A percentile compares a stretch with the other conserved stretches of the same genome.
Evolutionary conservation across 2,113 vertebrate genomes (phyloP).

Genomic region (Lasiurus borealis): DNA sequence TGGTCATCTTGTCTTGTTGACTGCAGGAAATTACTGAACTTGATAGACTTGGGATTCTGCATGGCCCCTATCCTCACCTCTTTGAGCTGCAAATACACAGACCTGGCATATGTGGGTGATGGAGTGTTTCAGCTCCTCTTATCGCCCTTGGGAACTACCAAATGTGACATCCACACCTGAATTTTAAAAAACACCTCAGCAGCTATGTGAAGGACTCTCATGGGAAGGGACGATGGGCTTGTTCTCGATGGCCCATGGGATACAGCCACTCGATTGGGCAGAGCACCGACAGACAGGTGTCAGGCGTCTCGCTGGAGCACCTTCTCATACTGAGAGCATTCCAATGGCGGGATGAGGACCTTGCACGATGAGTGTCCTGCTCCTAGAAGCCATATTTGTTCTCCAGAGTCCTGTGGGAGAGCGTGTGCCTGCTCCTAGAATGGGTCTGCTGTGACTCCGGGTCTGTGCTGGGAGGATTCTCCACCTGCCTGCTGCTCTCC

Average conservation of each 20-base stretch:
- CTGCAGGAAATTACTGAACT: neutral
- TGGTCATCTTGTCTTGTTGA: neutral
- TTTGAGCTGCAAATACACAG: neutral
- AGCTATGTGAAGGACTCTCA: neutral
- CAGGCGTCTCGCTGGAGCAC: no score
- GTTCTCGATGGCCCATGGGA: neutral
- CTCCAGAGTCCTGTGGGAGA: neutral
- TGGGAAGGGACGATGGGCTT: neutral
- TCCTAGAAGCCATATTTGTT: neutral
- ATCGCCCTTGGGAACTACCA: neutral
- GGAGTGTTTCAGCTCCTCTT: no score
- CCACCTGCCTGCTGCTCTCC: neutral
- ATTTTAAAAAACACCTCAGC: no score
- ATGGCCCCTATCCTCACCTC: fast-evolving
- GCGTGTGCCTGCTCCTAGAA: neutral
- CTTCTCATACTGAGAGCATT: fast-evolving
- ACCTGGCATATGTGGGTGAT: fast-evolving
- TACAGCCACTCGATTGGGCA: neutral
- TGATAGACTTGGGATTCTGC: fast-evolving
- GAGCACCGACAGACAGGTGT: no score
- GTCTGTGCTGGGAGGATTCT: neutral
- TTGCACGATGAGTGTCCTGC: no score
- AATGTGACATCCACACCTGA: neutral
- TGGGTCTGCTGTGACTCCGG: neutral
- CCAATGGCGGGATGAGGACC: fast-evolving